Conservation (phyloP, 2,888 invertebrate genomes). For the Patella ulyssiponensis region DNA sequence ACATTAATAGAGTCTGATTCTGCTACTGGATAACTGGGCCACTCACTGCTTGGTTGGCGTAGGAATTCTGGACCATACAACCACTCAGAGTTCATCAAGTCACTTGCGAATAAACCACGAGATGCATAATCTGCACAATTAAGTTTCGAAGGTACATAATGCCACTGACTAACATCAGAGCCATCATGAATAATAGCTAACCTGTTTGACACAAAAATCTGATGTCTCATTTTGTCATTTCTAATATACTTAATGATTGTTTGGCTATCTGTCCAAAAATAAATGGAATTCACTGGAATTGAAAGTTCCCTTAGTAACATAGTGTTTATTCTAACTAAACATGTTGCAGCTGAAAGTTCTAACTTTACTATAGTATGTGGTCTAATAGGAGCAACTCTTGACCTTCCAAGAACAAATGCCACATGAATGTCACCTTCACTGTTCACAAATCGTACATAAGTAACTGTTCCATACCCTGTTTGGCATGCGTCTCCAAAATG, state of each 20-base stretch:
- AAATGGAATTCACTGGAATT: not conserved
- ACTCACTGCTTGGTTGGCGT: not conserved
- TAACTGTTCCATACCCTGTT: constrained; percentile 11
- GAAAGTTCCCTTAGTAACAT: constrained; percentile 13
- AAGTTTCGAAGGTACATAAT: constrained; percentile 22
- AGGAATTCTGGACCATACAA: constrained; percentile 36
- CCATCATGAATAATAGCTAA: not conserved
- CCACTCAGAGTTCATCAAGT: constrained; percentile 28
- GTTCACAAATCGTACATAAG: constrained; percentile 13
- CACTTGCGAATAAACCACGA: constrained; percentile 25
- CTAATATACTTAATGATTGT: constrained; percentile 20
- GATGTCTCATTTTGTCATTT: constrained; percentile 14
- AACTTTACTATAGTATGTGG: constrained; percentile 15
- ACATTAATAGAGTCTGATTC: no score
- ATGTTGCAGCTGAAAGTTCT: constrained; percentile 19
- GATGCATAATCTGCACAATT: constrained; percentile 38
- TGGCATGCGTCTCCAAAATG: constrained; percentile 16
- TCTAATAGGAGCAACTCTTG: constrained; percentile 19
- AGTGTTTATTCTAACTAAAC: constrained; percentile 15
- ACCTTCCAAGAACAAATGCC: not conserved
- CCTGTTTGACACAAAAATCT: no score
- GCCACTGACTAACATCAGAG: constrained; percentile 33
- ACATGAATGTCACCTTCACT: constrained; percentile 8
- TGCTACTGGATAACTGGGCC: not conserved
- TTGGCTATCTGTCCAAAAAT: constrained; percentile 25